phyloP scores from a whole-genome alignment of 2,888 invertebrate genomes.

The Melanchra persicariae region DNA sequence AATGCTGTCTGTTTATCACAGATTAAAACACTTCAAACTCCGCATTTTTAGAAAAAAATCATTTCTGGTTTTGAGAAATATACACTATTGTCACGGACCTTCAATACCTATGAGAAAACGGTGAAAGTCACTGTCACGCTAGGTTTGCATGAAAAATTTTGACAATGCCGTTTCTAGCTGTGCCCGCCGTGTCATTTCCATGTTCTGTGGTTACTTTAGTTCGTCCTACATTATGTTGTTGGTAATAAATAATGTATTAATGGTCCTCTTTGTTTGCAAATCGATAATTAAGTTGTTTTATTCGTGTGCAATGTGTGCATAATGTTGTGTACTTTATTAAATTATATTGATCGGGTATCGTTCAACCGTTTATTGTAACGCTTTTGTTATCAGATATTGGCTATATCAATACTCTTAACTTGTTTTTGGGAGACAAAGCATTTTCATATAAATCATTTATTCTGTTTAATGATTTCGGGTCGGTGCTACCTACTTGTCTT shows the following conservation, averaged over 20 bases:
- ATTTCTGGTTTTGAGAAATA: too few species aligned
- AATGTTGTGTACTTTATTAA: neutral
- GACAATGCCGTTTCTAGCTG: neutral
- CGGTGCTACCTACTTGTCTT: too few species aligned
- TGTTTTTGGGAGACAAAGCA: neutral
- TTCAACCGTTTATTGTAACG: neutral
- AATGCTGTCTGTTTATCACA: too few species aligned
- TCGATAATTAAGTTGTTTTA: constrained; percentile 18
- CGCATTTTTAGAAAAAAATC: too few species aligned
- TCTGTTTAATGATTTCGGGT: neutral
- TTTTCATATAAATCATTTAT: neutral
- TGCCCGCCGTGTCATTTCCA: neutral
- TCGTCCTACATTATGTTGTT: neutral
- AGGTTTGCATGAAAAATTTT: neutral
- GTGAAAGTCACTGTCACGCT: neutral
- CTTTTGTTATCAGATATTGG: neutral
- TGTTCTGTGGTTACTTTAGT: neutral
- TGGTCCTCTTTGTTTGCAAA: constrained; percentile 5
- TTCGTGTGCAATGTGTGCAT: neutral
- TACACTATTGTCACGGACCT: too few species aligned
- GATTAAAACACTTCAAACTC: too few species aligned
- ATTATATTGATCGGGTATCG: neutral
- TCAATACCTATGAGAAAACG: too few species aligned
- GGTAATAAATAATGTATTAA: constrained; percentile 21
- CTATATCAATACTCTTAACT: neutral